Conservation (phyloP, 2,888 invertebrate genomes). For the Plagodis dolabraria region DNA sequence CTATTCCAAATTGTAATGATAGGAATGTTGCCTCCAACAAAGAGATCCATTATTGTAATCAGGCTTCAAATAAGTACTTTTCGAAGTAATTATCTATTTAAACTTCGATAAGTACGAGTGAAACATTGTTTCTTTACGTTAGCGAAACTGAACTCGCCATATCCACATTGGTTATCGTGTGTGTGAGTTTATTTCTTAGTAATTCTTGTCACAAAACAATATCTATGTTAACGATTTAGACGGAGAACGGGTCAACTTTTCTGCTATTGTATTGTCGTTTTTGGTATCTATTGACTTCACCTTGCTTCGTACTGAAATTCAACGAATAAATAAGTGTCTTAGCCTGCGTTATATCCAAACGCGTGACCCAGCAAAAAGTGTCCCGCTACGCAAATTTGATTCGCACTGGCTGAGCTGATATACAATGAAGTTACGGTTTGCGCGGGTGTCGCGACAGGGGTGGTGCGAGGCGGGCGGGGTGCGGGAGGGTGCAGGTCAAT, state of each 20-base stretch:
- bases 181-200: no score
- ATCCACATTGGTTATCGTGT: no score
- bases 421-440: conserved; percentile 78
- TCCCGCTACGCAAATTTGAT: conserved; percentile 70
- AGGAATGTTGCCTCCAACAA: conserved; percentile 10
- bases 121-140: no score
- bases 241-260: no score
- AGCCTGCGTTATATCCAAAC: conserved; percentile 6
- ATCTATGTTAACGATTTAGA: no score
- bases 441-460: conserved; percentile 64
- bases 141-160: no score
- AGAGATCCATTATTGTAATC: background rate
- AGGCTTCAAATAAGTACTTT: no score
- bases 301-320: background rate
- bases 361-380: conserved; percentile 50
- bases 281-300: background rate
- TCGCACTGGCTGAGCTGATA: conserved; percentile 56
- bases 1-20: conserved; percentile 7
- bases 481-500: conserved; percentile 71
- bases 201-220: no score
- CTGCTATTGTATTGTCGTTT: no score
- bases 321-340: conserved; percentile 6
- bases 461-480: conserved; percentile 49
- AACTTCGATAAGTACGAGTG: no score
- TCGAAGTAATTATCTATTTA: no score